Base-by-base conservation (phyloP, 2,797 vertebrate genomes). In the Sebastolobus alascanus region DNA sequence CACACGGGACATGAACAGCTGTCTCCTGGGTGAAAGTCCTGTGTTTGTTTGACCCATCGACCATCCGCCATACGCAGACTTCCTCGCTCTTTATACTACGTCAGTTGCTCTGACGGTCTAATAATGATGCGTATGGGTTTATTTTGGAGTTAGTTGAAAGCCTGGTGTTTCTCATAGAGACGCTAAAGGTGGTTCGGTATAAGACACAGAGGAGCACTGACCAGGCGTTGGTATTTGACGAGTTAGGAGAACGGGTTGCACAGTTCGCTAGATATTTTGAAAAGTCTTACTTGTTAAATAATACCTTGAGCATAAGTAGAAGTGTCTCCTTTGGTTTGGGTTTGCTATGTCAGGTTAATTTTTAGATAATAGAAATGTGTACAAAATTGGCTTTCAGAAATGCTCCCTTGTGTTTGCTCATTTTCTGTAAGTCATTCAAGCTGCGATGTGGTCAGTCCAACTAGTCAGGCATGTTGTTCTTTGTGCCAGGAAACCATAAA, bases 401-500 rank as follows among this genome's bases (percentile, higher is more conserved):
- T 1, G 11, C 31, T 35, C 33, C 20, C 10, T 37, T 55, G n/a
- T 72, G 22, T 73, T 85, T 80, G 25, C 29, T 61, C 16, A 31
- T 37, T 72, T 64, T 65, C 58, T 46, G 35, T 37, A 35, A 61
- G 16, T 54, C 52, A 27, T 63, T 65, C 31, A 29, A 59, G 52
- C 10, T 77, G 38, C n/a, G 0, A 5, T 78, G 69, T 10, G 73
- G 64, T 82, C 79, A 2, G 27, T 38, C 66, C 63, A 77, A 70
- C 82, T 75, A 69, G 55, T 87, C 64, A 29, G 38, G 40, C 78
- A 27, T 83, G 60, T 79, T 73, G 59, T 50, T n/a, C 13, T 73
- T 79, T 50, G 11, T 72, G 68, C 79, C 83, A 80, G 85, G 54
- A 84, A 87, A 76, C 77, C 68, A 54, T 81, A 84, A 87, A 88